phyloP scores from a whole-genome alignment of 2,113 vertebrate genomes.

The Agelaius phoeniceus region DNA sequence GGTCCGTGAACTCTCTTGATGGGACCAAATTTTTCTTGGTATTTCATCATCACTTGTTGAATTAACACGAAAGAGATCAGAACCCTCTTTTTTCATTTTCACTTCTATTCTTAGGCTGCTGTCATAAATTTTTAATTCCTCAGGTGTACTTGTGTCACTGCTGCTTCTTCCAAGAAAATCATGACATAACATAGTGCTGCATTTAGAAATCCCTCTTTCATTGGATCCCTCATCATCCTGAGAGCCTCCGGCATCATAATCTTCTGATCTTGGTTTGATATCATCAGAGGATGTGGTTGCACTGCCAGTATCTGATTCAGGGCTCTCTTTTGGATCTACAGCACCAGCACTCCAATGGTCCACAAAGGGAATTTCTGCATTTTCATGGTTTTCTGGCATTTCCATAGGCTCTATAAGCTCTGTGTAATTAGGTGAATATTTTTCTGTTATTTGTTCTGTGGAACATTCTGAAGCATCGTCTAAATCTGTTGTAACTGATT shows the following conservation, averaged over 20 bases:
- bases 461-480: slow-evolving; percentile 63
- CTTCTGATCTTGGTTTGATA: slow-evolving; percentile 96
- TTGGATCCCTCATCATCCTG: slow-evolving; percentile 96
- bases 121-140: slow-evolving; percentile 93
- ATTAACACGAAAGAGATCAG: slow-evolving; percentile 80
- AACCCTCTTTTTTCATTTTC: slow-evolving; percentile 84
- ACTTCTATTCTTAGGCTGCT: slow-evolving; percentile 90
- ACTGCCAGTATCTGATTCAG: slow-evolving; percentile 91
- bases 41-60: slow-evolving; percentile 94
- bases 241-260: slow-evolving; percentile 97
- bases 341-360: slow-evolving; percentile 81
- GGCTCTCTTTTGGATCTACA: slow-evolving; percentile 85
- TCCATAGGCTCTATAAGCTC: slow-evolving; percentile 72
- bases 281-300: slow-evolving; percentile 96
- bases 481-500: slow-evolving; percentile 33
- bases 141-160: slow-evolving; percentile 97
- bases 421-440: slow-evolving; percentile 73
- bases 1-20: slow-evolving; percentile 67
- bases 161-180: slow-evolving; percentile 97
- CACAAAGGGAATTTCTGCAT: slow-evolving; percentile 76
- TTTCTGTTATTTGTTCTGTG: slow-evolving; percentile 66
- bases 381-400: slow-evolving; percentile 79
- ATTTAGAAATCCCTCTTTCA: slow-evolving; percentile 90
- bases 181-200: slow-evolving; percentile 92
- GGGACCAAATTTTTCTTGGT: slow-evolving; percentile 81